Evolutionary conservation across 1,140 invertebrate genomes (phyloP).

Genomic region (Temnothorax longispinosus): DNA sequence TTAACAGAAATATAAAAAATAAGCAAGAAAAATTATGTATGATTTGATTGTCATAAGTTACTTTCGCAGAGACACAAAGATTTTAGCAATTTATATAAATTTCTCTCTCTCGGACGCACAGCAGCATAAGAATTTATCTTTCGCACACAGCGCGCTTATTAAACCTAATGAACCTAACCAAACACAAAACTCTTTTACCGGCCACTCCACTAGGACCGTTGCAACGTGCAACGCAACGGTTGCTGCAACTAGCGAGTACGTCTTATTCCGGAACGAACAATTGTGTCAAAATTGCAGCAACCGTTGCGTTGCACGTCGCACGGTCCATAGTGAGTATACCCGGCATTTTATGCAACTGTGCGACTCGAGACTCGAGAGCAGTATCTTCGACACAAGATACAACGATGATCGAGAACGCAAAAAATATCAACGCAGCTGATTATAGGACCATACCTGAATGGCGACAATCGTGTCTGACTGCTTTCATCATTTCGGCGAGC

Average conservation of each 20-base stretch:
- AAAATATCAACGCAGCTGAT: neutral
- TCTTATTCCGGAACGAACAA: too few species aligned
- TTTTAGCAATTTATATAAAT: neutral
- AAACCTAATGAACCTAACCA: neutral
- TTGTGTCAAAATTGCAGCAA: too few species aligned
- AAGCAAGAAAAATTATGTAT: neutral
- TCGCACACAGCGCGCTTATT: neutral
- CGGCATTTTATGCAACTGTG: neutral
- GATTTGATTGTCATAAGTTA: neutral
- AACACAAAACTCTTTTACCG: neutral
- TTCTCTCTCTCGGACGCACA: neutral
- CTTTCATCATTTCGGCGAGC: neutral
- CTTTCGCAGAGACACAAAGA: neutral
- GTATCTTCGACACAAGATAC: neutral
- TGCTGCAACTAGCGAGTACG: too few species aligned
- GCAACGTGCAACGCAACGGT: too few species aligned
- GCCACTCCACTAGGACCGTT: too few species aligned
- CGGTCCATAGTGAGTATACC: too few species aligned
- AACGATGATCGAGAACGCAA: neutral
- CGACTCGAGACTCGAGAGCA: neutral
- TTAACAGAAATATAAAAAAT: neutral
- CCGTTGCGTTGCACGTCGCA: too few species aligned
- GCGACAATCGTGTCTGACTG: neutral
- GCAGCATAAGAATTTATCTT: neutral
- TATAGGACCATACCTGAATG: neutral